Evolutionary conservation across 2,888 invertebrate genomes (phyloP).

Genomic region (Adineta ricciae): DNA sequence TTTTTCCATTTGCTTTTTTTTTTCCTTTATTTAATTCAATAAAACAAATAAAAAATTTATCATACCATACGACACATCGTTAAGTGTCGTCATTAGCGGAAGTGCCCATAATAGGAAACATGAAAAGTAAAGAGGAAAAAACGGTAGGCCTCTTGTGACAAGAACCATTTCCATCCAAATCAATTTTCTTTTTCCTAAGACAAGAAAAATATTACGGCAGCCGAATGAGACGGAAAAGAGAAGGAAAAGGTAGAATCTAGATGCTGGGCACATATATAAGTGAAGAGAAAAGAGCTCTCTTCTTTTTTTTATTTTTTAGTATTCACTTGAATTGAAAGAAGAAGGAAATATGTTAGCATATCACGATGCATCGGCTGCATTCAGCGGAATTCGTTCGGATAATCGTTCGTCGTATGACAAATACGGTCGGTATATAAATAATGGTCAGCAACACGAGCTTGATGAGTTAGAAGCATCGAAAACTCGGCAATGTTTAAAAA

Average conservation of each 20-base stretch:
- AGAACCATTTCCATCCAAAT: background rate
- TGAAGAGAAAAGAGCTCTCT: too few relatives aligned
- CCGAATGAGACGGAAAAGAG: background rate
- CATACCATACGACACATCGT: background rate
- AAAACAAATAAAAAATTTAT: background rate
- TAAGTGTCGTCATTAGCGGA: background rate
- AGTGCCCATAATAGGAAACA: background rate
- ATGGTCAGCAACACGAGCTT: background rate
- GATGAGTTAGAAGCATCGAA: background rate
- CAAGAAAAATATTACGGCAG: background rate
- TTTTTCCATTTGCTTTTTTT: background rate
- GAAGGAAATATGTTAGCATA: background rate
- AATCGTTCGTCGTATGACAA: background rate
- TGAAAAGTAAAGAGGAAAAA: background rate
- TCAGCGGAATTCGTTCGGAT: background rate
- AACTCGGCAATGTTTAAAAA: constrained; percentile 35
- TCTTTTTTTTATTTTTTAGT: background rate
- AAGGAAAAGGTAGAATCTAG: background rate
- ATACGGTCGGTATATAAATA: background rate
- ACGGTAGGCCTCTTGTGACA: background rate
- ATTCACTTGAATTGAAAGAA: background rate
- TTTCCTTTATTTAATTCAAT: background rate
- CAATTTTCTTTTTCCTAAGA: background rate
- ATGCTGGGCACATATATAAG: too few relatives aligned
- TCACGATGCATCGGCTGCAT: background rate